Evolutionary conservation across 1,140 invertebrate species (phyloP), one percentile per base, ranked within the genome.

Genomic region (Lutraria rhynchaena): DNA sequence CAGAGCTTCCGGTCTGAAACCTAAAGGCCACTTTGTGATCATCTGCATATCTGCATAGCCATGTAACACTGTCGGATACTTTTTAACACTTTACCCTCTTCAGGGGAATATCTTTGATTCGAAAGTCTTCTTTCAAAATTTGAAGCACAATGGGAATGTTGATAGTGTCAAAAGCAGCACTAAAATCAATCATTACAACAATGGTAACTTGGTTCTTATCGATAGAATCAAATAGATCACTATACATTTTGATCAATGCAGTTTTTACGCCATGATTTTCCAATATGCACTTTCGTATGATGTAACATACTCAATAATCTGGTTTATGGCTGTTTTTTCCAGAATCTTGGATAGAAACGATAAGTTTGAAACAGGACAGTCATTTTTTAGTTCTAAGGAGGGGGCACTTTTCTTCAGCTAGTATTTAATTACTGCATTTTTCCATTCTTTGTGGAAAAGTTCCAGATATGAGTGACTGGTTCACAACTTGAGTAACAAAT

Each of bases 361-460:
- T 51, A 70, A 29, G 29, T 67, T 67, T 70, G 67, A 70, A 9
- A 70, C 70, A 51, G 41, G 41, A 17, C 67, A 31, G 51, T 70
- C 46, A 31, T 67, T 67, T 31, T 67, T 29, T 19, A 67, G 67
- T 70, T 70, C 37, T 29, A 70, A 31, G 24, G 44, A 46, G 29
- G 51, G 67, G 3, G 41, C 44, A 49, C 51, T 49, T 49, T n/a
- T n/a, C n/a, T n/a, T n/a, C n/a, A n/a, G n/a, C n/a, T n/a, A n/a
- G n/a, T n/a, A n/a, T n/a, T n/a, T n/a, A n/a, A n/a, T n/a, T n/a
- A n/a, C n/a, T n/a, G 57, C 57, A 22, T 31, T 31, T 27, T 60
- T 60, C 57, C 19, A 60, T 31, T 60, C 57, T n/a, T 17, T 60
- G 22, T 27, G 57, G 57, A 29, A 60, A 60, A 22, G 33, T 31